These are phyloP conservation scores for Istiophorus platypterus DNA, from an alignment of 2,113 vertebrate species.

Conservation along the genomic window DNA sequence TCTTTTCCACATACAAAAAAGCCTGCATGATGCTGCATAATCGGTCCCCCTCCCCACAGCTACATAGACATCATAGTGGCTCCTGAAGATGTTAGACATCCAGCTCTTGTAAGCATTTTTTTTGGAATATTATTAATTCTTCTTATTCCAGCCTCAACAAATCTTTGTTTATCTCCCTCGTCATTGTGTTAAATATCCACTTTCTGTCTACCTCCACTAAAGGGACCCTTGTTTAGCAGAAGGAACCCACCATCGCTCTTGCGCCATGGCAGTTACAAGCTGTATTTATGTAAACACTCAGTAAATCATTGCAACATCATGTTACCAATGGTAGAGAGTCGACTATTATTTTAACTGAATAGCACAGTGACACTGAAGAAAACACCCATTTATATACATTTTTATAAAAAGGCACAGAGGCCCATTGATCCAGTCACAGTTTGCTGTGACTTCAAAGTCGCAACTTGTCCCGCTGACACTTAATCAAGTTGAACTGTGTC, in stretches of 20 bases:
- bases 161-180: constrained; percentile 7
- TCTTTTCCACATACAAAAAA: constrained; percentile 24
- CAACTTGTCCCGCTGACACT: neutral
- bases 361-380: constrained; percentile 14
- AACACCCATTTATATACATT: constrained; percentile 4
- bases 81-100: constrained; percentile 16
- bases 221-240: constrained; percentile 41
- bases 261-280: constrained; percentile 30
- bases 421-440: neutral
- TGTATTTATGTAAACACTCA: constrained; percentile 55
- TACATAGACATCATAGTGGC: constrained; percentile 1
- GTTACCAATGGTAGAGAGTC: constrained; percentile 43
- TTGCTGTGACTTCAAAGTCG: constrained; percentile 21
- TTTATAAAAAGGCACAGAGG: neutral
- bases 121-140: constrained; percentile 17
- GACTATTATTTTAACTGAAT: constrained; percentile 40
- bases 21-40: constrained; percentile 57
- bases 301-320: constrained; percentile 54
- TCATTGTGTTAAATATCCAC: constrained; percentile 16
- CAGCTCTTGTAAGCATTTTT: constrained; percentile 26
- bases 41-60: neutral
- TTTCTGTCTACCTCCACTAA: constrained; percentile 70
- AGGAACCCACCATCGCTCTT: constrained; percentile 18
- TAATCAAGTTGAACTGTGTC: constrained; percentile 13
- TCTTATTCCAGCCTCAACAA: constrained; percentile 32